Base-by-base conservation (phyloP, 1,140 invertebrate genomes). In the Saxidomus purpurata region DNA sequence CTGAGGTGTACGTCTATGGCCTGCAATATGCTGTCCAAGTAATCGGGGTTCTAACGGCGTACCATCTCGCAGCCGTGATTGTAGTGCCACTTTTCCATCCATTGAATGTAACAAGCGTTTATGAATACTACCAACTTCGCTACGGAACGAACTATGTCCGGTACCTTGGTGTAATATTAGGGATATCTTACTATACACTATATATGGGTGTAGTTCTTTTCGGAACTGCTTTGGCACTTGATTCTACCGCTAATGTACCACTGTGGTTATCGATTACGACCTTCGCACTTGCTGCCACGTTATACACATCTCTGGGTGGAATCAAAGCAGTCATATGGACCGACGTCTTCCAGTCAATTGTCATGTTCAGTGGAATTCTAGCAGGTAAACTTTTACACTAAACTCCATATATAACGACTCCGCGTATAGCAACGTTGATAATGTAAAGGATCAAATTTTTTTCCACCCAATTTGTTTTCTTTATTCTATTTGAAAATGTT, bases 1-100 rank as follows among this genome's bases (percentile, higher is more conserved):
- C 91, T 6, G 91, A 92, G 59, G 52, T 93, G 1, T 80, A 80
- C 25, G 8, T 52, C 3, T 79, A 79, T 40, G 76, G 76, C 2
- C 1, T 79, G n/a, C 76, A 79, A n/a, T 79, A 55, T 28, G 4
- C 9, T 17, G n/a, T 79, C 8, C 2, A 19, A 17, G 9, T 31
- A 15, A 49, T 79, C 3, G 76, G 76, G 1, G n/a, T 79, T 4
- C 25, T n/a, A 25, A 0, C 52, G 6, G 8, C 6, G 3, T 31
- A 40, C 19, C 38, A 52, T 25, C 43, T 79, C 1, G n/a, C 43
- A 1, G 31, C 31, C 1, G 8, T 79, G 15, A 52, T 79, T 49
- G 76, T 79, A 2, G 76, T 52, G 19, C 76, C 76, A 15, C 43
- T 79, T 13, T 49, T 40, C n/a, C 76, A 79, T 28, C 76, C 76